Conservation (phyloP, 2,797 vertebrate genomes). For the Helarctos malayanus region DNA sequence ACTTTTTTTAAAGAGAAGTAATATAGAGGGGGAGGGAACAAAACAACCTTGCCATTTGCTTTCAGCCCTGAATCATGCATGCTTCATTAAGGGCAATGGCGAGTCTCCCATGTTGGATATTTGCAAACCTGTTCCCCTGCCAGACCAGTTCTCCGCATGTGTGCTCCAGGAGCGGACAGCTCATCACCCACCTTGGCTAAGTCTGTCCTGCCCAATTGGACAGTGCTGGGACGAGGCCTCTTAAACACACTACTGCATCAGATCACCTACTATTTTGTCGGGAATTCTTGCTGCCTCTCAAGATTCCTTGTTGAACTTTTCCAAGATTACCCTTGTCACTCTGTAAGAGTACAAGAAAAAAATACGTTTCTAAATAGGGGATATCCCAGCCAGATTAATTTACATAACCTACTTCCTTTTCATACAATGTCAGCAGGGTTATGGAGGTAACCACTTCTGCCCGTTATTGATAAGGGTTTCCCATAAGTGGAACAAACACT, state of each 20-base stretch:
- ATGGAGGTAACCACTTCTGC: background rate
- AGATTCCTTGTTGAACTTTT: background rate
- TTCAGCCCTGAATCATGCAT: background rate
- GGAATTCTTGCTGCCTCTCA: background rate
- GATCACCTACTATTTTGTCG: background rate
- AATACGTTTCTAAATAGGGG: background rate
- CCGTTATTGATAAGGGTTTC: background rate
- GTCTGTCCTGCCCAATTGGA: background rate
- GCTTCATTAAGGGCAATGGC: background rate
- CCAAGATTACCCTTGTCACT: background rate
- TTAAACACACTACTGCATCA: background rate
- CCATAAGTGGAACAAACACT: background rate
- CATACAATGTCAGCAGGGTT: background rate
- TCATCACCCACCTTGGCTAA: background rate
- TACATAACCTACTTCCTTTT: background rate
- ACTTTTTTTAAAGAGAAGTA: slow-evolving; percentile 61
- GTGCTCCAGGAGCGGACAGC: background rate
- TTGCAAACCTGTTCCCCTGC: background rate
- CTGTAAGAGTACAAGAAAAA: background rate
- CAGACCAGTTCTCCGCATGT: background rate
- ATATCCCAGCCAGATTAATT: background rate
- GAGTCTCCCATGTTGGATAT: rapidly evolving
- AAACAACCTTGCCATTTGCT: background rate
- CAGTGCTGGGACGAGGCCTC: background rate
- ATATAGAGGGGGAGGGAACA: background rate